Evolutionary conservation across 2,113 vertebrate species (phyloP), one percentile per base, ranked within the genome.

Genomic region (Callocephalon fimbriatum): DNA sequence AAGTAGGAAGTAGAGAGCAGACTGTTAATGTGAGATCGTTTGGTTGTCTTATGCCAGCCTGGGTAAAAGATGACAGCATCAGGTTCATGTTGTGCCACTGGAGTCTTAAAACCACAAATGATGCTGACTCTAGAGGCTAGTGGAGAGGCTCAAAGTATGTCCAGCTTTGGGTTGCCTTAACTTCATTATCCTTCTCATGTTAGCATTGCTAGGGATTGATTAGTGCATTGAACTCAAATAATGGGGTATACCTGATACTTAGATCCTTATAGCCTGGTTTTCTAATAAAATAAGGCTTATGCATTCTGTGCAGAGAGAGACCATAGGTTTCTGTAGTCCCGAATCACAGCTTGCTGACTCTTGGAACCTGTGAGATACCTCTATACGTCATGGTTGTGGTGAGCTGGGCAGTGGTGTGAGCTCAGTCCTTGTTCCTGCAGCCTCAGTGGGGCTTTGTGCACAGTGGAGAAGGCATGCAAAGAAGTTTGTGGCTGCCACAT

Each of bases 301-400:
- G 10, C 6, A 27, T 66, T 74, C 83, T 37, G 6, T 18, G 15
- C 8, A 58, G 44, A 29, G 22, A 87, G 20, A 48, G 4, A 58
- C 1, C 12, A 10, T 1, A 61, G 3, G 8, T 31, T 78, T 20
- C 59, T 62, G 45, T 27, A 68, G 23, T 25, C 23, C n/a, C 45
- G 27, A 38, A 31, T 12, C 35, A 29, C 11, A 38, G 10, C 22
- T 19, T 87, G 37, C 65, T 88, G 45, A 40, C 29, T 66, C 37
- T 31, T 1, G 1, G 1, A 32, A 45, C 19, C 56, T 63, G 23
- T 37, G 35, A 66, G 37, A 56, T 15, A 38, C 2, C 0, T 2
- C 32, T 54, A 0, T 3, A 5, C 65, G 15, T 27, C 4, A 2
- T 35, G 15, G 7, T 47, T 65, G 8, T 12, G n/a, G 37, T 20